These are phyloP conservation scores for Ailuropoda melanoleuca DNA, from an alignment of 2,113 vertebrate genomes.

Conservation along the genomic window DNA sequence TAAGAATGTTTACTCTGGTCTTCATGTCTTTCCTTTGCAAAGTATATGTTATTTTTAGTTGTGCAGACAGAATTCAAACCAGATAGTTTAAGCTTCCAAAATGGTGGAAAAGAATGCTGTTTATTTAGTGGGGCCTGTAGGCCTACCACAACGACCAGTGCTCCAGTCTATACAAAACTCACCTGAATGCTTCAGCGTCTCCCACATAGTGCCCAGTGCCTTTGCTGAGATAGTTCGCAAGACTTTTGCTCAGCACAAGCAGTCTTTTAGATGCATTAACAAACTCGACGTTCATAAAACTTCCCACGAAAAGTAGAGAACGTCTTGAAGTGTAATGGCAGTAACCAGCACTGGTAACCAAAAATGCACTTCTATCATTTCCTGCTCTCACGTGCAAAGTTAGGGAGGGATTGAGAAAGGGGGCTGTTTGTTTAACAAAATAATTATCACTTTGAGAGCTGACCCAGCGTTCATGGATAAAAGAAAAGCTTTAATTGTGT, in stretches of 20 bases:
- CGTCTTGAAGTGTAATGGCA: not conserved
- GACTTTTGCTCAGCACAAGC: not conserved
- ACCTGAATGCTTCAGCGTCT: not conserved
- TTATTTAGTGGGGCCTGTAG: not conserved
- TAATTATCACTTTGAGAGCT: not conserved
- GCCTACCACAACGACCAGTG: not conserved
- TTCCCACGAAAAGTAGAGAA: not conserved
- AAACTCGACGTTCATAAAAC: not conserved
- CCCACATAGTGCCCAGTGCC: not conserved
- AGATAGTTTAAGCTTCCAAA: not conserved
- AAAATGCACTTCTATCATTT: not conserved
- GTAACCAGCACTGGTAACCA: not conserved
- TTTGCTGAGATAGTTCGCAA: not conserved
- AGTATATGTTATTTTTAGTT: conserved; percentile 1
- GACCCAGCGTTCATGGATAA: not conserved
- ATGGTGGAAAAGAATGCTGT: not conserved
- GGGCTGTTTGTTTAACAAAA: not conserved
- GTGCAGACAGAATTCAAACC: not conserved
- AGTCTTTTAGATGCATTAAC: not conserved
- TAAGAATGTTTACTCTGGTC: not conserved
- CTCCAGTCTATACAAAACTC: not conserved
- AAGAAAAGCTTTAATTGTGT: not conserved
- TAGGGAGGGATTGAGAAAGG: not conserved
- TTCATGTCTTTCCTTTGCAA: conserved; percentile 31
- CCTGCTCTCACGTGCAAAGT: not conserved